Evolutionary conservation across 2,797 vertebrate species (phyloP), one percentile per base, ranked within the genome.

Genomic region (Melanogrammus aeglefinus): DNA sequence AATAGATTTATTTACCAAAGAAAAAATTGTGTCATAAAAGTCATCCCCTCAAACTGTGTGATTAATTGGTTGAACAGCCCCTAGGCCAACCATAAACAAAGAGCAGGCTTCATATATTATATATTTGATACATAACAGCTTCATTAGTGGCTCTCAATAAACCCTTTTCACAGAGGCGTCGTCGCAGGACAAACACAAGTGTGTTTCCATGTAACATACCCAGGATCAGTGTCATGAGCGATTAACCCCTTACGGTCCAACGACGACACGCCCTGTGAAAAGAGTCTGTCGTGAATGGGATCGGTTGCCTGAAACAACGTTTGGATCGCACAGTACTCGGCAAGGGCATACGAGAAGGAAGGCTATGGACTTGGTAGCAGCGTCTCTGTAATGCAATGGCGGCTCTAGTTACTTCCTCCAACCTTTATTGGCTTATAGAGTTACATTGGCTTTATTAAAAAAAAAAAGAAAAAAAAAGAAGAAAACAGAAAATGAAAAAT

Each of bases 1-100:
- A 94, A 94, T 92, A 91, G 85, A 92, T 90, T 81, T 73, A 79
- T 85, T 85, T 83, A 81, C 33, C 38, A 84, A 73, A 84, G 13
- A 78, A 80, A 21, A 80, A 16, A 44, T 36, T 27, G 16, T 51
- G 5, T 18, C 8, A n/a, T 27, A 66, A 51, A 36, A 74, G 39
- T 57, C n/a, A 72, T 83, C 80, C 77, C 79, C 73, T 83, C 76
- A 38, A 29, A 76, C 74, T 4, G 12, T 76, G 24, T 77, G 80
- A 24, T 33, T 6, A 36, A 86, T 81, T 33, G 73, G 84, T 87
- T 63, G 21, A n/a, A n/a, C n/a, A 27, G 82, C 76, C 84, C 39
- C 14, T 12, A 33, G n/a, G 21, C 79, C 75, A 79, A 57, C 51
- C 78, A 6, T 38, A 76, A 70, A 51, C 38, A 24, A 13, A 6